Evolutionary conservation across 2,888 invertebrate genomes (phyloP).

Genomic region (Cactoblastis cactorum): DNA sequence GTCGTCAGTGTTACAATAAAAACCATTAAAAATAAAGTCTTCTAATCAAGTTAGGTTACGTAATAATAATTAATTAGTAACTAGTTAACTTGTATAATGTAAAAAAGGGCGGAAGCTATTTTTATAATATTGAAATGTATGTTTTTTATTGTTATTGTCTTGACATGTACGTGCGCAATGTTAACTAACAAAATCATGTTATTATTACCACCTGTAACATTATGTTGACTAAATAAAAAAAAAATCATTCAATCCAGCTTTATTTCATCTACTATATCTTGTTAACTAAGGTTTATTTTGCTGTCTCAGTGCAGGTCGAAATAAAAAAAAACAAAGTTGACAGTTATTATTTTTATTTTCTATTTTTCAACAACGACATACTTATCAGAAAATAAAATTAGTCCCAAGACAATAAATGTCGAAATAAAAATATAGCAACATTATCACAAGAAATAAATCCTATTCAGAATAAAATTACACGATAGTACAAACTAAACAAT

Average conservation of each 20-base stretch:
- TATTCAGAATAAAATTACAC: neutral
- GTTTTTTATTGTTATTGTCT: conserved; percentile 50
- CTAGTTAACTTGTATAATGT: conserved; percentile 33
- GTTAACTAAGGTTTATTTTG: too few relatives aligned
- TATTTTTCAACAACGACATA: conserved; percentile 16
- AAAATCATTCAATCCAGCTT: conserved; percentile 15
- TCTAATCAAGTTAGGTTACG: conserved; percentile 16
- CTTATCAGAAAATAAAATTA: conserved; percentile 8
- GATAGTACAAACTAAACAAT: conserved; percentile 5
- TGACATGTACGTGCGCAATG: conserved; percentile 32
- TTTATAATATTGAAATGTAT: conserved; percentile 55
- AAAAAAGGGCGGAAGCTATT: conserved; percentile 56
- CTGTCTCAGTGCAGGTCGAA: neutral
- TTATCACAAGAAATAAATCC: conserved; percentile 10
- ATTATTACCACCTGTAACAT: conserved; percentile 45
- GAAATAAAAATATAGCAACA: conserved; percentile 14
- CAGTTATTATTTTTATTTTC: conserved; percentile 11
- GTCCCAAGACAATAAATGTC: conserved; percentile 2
- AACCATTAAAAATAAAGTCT: neutral
- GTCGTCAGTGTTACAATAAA: neutral
- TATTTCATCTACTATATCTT: too few relatives aligned
- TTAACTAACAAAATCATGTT: conserved; percentile 40
- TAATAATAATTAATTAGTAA: conserved; percentile 30
- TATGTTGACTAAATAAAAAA: conserved; percentile 26
- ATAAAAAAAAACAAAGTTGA: neutral